These are phyloP conservation scores for Atethmia centrago DNA, from an alignment of 2,888 invertebrate genomes.

Conservation along the genomic window DNA sequence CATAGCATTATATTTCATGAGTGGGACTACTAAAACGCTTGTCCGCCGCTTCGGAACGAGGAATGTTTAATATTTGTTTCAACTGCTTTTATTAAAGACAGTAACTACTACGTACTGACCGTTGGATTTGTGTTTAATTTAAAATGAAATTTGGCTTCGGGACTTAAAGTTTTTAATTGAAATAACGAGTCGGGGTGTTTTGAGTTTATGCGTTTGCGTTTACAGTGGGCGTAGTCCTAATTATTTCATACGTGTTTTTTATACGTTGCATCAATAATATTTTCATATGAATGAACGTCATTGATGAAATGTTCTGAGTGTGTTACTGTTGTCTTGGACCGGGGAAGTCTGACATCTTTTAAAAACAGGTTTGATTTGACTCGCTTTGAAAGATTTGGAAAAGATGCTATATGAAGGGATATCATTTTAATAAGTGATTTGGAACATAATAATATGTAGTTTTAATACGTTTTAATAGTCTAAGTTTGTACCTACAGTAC, in stretches of 20 bases:
- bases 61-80: slow-evolving; percentile 74
- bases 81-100: slow-evolving; percentile 69
- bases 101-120: slow-evolving; percentile 33
- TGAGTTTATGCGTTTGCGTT: not conserved
- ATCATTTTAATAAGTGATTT: too few relatives aligned
- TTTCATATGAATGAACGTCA: not conserved
- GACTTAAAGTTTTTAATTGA: slow-evolving; percentile 52
- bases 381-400: too few relatives aligned
- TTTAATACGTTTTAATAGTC: too few relatives aligned
- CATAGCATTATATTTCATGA: slow-evolving; percentile 41
- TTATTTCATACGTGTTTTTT: not conserved
- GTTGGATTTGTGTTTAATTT: slow-evolving; percentile 62
- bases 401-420: too few relatives aligned
- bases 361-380: too few relatives aligned
- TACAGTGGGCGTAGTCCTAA: not conserved
- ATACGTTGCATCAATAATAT: not conserved
- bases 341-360: too few relatives aligned
- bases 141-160: slow-evolving; percentile 52
- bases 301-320: not conserved
- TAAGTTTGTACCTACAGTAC: too few relatives aligned
- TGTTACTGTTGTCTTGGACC: too few relatives aligned
- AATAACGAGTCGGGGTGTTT: slow-evolving; percentile 28
- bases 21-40: slow-evolving; percentile 45
- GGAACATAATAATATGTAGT: too few relatives aligned
- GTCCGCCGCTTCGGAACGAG: slow-evolving; percentile 67